Evolutionary conservation across 2,888 invertebrate species (phyloP).

Genomic region (Volucella inflata): DNA sequence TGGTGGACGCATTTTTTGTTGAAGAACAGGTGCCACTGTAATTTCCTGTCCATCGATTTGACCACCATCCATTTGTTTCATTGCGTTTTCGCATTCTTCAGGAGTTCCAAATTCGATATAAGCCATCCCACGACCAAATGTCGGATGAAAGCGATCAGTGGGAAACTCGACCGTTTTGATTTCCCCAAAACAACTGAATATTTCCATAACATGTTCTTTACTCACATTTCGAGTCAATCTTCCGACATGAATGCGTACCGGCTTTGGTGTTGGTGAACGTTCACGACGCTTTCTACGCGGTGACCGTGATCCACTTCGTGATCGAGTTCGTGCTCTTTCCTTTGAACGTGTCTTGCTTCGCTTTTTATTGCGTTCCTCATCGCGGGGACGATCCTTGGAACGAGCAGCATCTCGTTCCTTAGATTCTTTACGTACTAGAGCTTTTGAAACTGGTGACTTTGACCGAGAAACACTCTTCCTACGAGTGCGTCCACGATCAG

Average conservation of each 20-base stretch:
- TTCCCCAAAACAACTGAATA: slow-evolving; percentile 94
- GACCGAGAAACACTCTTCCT: slow-evolving; percentile 84
- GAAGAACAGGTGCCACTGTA: slow-evolving; percentile 95
- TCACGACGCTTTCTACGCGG: slow-evolving; percentile 89
- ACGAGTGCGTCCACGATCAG: slow-evolving; percentile 87
- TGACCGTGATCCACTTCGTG: slow-evolving; percentile 92
- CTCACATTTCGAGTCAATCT: slow-evolving; percentile 96
- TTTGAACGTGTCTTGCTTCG: slow-evolving; percentile 77
- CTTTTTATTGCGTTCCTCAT: slow-evolving; percentile 76
- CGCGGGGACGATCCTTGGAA: slow-evolving; percentile 78
- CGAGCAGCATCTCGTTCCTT: slow-evolving; percentile 72
- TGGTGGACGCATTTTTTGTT: slow-evolving; percentile 86
- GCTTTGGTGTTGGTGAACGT: slow-evolving; percentile 94
- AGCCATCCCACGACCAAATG: slow-evolving; percentile 95
- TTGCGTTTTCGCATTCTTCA: slow-evolving; percentile 98
- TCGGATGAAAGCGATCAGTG: slow-evolving; percentile 93
- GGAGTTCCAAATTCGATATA: slow-evolving; percentile 97
- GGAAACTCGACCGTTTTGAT: slow-evolving; percentile 96
- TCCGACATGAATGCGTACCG: slow-evolving; percentile 97
- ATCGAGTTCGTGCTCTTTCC: slow-evolving; percentile 83
- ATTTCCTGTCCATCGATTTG: slow-evolving; percentile 98
- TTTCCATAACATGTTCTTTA: slow-evolving; percentile 94
- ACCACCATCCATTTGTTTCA: slow-evolving; percentile 99
- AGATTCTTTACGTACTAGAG: slow-evolving; percentile 80
- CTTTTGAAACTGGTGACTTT: slow-evolving; percentile 76